A percentile compares a stretch with the other conserved stretches of the same genome.
Evolutionary conservation across 2,888 invertebrate species (phyloP).

Genomic region (Caradrina kadenii): DNA sequence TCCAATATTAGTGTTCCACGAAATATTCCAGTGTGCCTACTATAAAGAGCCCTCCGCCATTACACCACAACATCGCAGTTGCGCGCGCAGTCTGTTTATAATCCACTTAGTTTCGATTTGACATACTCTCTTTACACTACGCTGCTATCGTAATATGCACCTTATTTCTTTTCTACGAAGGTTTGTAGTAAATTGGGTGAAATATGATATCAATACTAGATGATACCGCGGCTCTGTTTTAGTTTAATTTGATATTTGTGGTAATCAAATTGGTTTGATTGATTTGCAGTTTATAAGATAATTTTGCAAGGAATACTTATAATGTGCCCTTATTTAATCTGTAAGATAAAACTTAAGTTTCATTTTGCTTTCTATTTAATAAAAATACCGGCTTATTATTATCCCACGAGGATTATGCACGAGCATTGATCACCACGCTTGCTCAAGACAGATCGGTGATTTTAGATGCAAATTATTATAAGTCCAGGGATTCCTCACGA

Average conservation of each 20-base stretch:
- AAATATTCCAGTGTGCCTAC: constrained; percentile 34
- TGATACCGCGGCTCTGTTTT: constrained; percentile 26
- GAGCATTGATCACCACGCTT: too few relatives aligned
- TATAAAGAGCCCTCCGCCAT: constrained; percentile 75
- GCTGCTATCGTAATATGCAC: constrained; percentile 27
- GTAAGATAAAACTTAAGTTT: too few relatives aligned
- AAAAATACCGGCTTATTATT: too few relatives aligned
- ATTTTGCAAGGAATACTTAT: too few relatives aligned
- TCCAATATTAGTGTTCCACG: neutral
- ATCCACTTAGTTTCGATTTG: constrained; percentile 81
- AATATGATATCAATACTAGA: constrained; percentile 38
- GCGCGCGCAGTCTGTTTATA: constrained; percentile 88
- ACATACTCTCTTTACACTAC: constrained; percentile 31
- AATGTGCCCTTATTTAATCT: too few relatives aligned
- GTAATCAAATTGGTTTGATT: constrained; percentile 15
- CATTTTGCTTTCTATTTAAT: too few relatives aligned
- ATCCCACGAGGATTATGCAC: too few relatives aligned
- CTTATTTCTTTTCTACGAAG: neutral
- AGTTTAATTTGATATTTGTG: constrained; percentile 7
- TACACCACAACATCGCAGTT: constrained; percentile 71
- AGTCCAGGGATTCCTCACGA: too few relatives aligned
- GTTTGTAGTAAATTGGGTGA: constrained; percentile 16
- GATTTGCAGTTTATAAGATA: neutral
- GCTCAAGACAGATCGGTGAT: too few relatives aligned
- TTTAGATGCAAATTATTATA: too few relatives aligned